These are phyloP conservation scores for Acomys russatus DNA, from an alignment of 2,797 vertebrate genomes.

Conservation along the genomic window DNA sequence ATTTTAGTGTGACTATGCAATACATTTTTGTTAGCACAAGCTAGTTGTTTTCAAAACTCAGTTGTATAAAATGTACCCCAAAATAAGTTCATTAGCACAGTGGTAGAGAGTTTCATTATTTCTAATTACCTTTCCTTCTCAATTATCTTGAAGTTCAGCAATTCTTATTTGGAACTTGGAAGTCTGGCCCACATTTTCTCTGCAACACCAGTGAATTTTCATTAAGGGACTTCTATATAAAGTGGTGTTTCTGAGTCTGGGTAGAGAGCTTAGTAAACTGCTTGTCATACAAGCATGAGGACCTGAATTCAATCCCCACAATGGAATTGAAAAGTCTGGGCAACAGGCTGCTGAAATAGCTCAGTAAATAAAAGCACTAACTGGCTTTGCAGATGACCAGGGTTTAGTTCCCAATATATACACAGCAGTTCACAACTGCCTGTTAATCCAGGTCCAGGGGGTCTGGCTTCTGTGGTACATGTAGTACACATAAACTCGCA, in stretches of 20 bases:
- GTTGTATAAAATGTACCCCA: slow-evolving; percentile 31
- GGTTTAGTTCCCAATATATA: background rate
- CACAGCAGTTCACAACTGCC: background rate
- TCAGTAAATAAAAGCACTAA: background rate
- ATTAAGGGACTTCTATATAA: background rate
- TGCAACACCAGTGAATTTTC: background rate
- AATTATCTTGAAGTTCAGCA: background rate
- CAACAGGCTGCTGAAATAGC: background rate
- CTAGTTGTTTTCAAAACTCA: slow-evolving; percentile 47
- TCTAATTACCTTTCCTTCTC: slow-evolving; percentile 37
- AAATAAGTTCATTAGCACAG: slow-evolving; percentile 42
- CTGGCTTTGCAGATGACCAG: too few species aligned
- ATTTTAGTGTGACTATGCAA: background rate
- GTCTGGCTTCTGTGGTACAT: background rate
- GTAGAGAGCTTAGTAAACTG: background rate
- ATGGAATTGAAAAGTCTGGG: background rate
- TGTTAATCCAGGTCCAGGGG: background rate
- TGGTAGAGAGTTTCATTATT: background rate
- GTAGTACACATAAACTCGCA: background rate
- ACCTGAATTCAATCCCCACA: background rate
- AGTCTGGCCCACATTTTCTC: background rate
- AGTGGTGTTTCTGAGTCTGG: background rate
- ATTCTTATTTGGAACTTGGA: background rate
- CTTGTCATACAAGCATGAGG: background rate
- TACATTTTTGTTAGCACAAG: slow-evolving; percentile 53